Base-by-base conservation (phyloP, 2,888 invertebrate genomes). In the Ischnus inquisitorius region DNA sequence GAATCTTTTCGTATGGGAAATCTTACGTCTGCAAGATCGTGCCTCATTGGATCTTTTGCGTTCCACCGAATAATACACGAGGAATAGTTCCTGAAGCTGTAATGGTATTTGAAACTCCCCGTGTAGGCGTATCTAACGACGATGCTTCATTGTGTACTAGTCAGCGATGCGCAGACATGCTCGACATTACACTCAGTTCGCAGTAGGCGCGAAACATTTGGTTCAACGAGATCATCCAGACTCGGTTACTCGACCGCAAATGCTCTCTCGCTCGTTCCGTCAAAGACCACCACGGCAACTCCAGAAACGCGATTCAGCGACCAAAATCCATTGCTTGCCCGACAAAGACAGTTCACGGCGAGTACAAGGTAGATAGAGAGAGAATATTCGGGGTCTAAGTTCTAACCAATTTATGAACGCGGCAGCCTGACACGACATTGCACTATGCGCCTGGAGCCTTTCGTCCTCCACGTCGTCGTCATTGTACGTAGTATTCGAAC, bases 321-420 rank as follows among this genome's bases (percentile, higher is more conserved):
- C 60, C 71, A n/a, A 71, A 83, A 83, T 79, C 69, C 79, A 75
- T 71, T 71, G 71, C 75, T 69, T 39, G 39, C 25, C 28, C 62
- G 54, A 77, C 54, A 34, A 62, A 79, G 85, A 82, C 81, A 84
- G 83, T 78, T 48, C 72, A 60, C n/a, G 22, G 54, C 28, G 74
- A 82, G 62, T 41, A 28, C 22, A 51, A 57, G 67, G 60, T 68
- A 54, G 71, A 54, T 41, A 16, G 65, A 65, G 64, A 51, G 51
- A 46, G 48, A 16, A 25, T 25, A 25, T 57, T 57, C 54, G 48
- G 28, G 69, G 77, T 83, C 77, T 51, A 78, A 90, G 88, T 90
- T 90, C 89, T 91, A 91, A 91, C 87, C 89, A 90, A 91, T 91
- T 91, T 91, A 91, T 91, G 91, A 90, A 90, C 87, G 90, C 83